Evolutionary conservation across 1,140 invertebrate genomes (phyloP), one percentile per base, ranked within the genome.

Genomic region (Zelostemma sp.): DNA sequence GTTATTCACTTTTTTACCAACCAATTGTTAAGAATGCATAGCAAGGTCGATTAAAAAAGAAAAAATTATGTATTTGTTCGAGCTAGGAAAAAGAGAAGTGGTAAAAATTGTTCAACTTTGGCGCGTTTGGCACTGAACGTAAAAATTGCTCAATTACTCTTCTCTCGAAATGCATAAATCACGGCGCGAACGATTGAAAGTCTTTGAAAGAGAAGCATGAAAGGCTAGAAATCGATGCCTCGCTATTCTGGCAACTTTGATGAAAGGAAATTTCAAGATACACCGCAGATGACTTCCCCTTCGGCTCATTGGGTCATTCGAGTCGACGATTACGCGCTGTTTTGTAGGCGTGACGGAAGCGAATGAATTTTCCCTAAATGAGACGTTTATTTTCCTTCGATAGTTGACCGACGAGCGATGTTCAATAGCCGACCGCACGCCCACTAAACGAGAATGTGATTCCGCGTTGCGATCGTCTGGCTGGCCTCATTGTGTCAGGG

Each of bases 361-460:
- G 57, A 64, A 40, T 41, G 68, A 70, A 72, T 80, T 76, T 75
- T 70, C 61, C 62, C 58, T 74, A 80, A 82, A 75, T 80, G 78
- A 80, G 80, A 82, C 75, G 73, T 80, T 79, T 75, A 72, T 62
- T 73, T 76, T 68, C 60, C 70, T 53, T 21, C 12, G 38, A 50
- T 50, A n/a, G 25, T 54, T 55, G 57, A 63, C 57, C 69, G 66
- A 50, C 65, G 64, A 56, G 46, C 65, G 57, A 68, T 61, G 55
- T 68, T 68, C 54, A 67, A 59, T 62, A 33, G 51, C 46, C 59
- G 46, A 55, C 60, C 59, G 67, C 62, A 75, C 76, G 73, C 74
- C 74, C 62, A 76, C 71, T 50, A 72, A 54, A 48, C 57, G 62
- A 68, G 60, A 68, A 72, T 59, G 68, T 70, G 65, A 73, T 74